These are phyloP conservation scores for Diorhabda carinulata DNA, from an alignment of 1,140 invertebrate species.

Conservation along the genomic window DNA sequence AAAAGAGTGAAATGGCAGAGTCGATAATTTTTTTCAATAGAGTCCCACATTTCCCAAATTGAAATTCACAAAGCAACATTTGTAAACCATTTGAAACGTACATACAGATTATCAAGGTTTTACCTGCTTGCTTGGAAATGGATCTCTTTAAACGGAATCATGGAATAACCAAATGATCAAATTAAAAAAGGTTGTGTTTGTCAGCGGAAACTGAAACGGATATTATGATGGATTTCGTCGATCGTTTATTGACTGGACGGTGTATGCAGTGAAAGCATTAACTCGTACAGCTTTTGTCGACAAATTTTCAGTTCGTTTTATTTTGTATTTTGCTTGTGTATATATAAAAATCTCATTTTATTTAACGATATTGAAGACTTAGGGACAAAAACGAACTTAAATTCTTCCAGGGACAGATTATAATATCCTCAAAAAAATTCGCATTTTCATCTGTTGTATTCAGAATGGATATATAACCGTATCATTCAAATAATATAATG, in stretches of 20 bases:
- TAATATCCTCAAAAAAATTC: too few species aligned
- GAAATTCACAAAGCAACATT: neutral
- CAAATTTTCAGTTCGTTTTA: slow-evolving; percentile 1
- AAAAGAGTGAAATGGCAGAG: neutral
- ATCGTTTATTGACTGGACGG: slow-evolving; percentile 23
- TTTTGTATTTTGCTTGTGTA: neutral
- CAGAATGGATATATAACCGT: too few species aligned
- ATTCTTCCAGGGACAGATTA: too few species aligned
- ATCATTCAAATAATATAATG: too few species aligned
- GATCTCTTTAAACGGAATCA: neutral
- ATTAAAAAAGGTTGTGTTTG: slow-evolving; percentile 9
- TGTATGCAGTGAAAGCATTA: slow-evolving; percentile 7
- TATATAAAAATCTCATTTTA: too few species aligned
- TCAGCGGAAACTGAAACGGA: slow-evolving; percentile 14
- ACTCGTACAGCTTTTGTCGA: slow-evolving; percentile 9
- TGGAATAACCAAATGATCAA: slow-evolving; percentile 2
- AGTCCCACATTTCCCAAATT: neutral
- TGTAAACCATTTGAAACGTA: neutral
- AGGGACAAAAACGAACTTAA: too few species aligned
- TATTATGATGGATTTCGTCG: slow-evolving; percentile 20
- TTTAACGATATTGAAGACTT: too few species aligned
- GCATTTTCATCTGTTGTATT: too few species aligned
- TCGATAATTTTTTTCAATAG: slow-evolving; percentile 3
- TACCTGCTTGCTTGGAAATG: neutral
- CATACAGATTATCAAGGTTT: neutral